These are phyloP conservation scores for Brachystomella parvula DNA, from an alignment of 1,140 invertebrate genomes.

Conservation along the genomic window DNA sequence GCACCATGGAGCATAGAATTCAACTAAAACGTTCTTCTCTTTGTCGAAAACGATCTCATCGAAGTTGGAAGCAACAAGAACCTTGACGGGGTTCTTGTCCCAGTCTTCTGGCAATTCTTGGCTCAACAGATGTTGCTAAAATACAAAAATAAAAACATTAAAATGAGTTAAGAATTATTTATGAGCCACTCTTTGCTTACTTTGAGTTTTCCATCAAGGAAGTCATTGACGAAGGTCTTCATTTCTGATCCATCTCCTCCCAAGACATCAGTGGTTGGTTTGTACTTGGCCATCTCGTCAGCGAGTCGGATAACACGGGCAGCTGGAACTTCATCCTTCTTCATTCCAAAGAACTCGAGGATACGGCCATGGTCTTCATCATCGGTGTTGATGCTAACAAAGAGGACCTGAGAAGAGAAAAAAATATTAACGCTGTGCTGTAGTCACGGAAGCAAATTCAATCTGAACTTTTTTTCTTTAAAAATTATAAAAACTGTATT, in stretches of 20 bases:
- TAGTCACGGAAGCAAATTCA: too few relatives aligned
- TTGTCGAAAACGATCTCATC: constrained; percentile 83
- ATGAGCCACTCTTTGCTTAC: constrained; percentile 39
- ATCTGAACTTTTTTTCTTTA: background rate
- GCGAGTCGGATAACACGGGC: constrained; percentile 89
- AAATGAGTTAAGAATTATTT: background rate
- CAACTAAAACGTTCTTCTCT: constrained; percentile 88
- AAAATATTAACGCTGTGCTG: background rate
- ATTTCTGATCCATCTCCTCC: constrained; percentile 48
- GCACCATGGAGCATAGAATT: constrained; percentile 98
- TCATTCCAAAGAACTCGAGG: constrained; percentile 98
- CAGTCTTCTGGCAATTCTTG: constrained; percentile 95
- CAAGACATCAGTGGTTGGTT: constrained; percentile 62
- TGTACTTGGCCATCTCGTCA: constrained; percentile 98
- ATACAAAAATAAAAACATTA: constrained; percentile 18
- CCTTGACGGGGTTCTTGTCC: constrained; percentile 91
- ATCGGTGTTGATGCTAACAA: constrained; percentile 90
- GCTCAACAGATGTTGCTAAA: constrained; percentile 74
- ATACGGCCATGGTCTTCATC: constrained; percentile 94
- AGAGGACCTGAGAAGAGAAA: constrained; percentile 57
- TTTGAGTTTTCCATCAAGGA: constrained; percentile 86
- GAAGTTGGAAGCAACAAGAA: constrained; percentile 91
- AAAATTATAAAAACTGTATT: constrained; percentile 21
- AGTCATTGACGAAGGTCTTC: constrained; percentile 73
- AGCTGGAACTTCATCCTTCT: constrained; percentile 80